phyloP scores from a whole-genome alignment of 2,888 invertebrate species.

The Quadroppia sp. region DNA sequence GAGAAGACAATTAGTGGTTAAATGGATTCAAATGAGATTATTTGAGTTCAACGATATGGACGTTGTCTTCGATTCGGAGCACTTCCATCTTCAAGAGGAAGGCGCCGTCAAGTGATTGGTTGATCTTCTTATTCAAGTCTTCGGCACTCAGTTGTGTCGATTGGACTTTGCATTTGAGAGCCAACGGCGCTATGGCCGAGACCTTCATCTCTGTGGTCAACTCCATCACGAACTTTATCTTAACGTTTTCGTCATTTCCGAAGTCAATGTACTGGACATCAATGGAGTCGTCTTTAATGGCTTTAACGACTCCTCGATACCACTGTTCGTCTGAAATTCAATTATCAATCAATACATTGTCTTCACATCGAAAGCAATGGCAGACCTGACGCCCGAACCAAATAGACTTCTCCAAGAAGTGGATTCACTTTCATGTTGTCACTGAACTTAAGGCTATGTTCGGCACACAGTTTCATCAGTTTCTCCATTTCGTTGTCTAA shows the following conservation, averaged over 20 bases:
- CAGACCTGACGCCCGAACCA: constrained; percentile 1
- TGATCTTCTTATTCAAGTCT: neutral
- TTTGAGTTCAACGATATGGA: constrained; percentile 21
- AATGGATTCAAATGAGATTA: neutral
- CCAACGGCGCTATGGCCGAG: neutral
- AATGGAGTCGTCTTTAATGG: neutral
- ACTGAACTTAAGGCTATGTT: neutral
- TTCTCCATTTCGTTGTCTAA: neutral
- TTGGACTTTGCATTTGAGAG: constrained; percentile 30
- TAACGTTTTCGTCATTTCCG: constrained; percentile 26
- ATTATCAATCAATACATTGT: neutral
- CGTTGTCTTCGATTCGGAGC: neutral
- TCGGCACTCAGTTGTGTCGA: neutral
- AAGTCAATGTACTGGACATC: constrained; percentile 24
- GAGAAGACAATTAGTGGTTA: too few species aligned
- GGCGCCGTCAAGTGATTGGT: neutral
- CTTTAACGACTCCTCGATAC: constrained; percentile 24
- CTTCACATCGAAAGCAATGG: neutral
- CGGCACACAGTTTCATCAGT: neutral
- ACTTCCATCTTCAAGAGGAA: neutral
- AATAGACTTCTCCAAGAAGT: neutral
- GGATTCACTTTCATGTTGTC: constrained; percentile 1
- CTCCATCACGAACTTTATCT: constrained; percentile 2
- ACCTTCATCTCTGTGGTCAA: neutral
- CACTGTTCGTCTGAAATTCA: neutral